A percentile compares a stretch with the other conserved stretches of the same genome.
Evolutionary conservation across 2,888 invertebrate species (phyloP).

Genomic region (Congeria kusceri): DNA sequence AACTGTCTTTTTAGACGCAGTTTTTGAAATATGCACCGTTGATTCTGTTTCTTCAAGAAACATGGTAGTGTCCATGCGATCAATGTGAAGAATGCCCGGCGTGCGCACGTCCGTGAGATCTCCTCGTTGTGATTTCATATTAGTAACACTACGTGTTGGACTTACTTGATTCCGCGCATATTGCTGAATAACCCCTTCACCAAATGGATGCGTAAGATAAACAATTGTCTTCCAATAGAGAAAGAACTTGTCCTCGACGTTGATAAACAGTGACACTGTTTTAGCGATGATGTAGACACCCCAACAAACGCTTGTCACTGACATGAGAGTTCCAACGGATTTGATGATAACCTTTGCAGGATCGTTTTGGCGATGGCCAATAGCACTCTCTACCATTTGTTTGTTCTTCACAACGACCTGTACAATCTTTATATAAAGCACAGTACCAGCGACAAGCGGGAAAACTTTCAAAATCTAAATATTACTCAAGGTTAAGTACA

Average conservation of each 20-base stretch:
- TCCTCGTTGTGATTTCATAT: no score
- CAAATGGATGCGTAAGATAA: slow-evolving; percentile 42
- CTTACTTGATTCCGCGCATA: no score
- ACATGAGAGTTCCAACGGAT: slow-evolving; percentile 30
- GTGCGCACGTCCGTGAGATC: no score
- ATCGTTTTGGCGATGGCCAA: slow-evolving; percentile 31
- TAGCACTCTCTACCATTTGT: slow-evolving; percentile 16
- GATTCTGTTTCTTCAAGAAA: slow-evolving; percentile 3
- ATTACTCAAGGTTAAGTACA: slow-evolving; percentile 32
- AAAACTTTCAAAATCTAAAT: slow-evolving; percentile 21
- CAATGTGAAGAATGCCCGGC: no score
- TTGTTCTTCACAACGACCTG: slow-evolving; percentile 36
- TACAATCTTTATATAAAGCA: slow-evolving; percentile 35
- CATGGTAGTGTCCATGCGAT: not conserved
- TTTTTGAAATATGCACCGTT: slow-evolving; percentile 1
- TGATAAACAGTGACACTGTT: slow-evolving; percentile 5
- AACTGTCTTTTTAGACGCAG: not conserved
- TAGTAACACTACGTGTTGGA: no score
- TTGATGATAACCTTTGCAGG: slow-evolving; percentile 43
- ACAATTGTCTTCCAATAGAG: slow-evolving; percentile 43
- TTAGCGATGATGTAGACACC: slow-evolving; percentile 18
- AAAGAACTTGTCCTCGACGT: slow-evolving; percentile 19
- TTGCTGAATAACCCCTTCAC: slow-evolving; percentile 38
- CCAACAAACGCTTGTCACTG: slow-evolving; percentile 31
- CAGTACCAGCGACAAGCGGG: slow-evolving; percentile 28